Base-by-base conservation (phyloP, 1,140 invertebrate species). In the Drosophila persimilis region DNA sequence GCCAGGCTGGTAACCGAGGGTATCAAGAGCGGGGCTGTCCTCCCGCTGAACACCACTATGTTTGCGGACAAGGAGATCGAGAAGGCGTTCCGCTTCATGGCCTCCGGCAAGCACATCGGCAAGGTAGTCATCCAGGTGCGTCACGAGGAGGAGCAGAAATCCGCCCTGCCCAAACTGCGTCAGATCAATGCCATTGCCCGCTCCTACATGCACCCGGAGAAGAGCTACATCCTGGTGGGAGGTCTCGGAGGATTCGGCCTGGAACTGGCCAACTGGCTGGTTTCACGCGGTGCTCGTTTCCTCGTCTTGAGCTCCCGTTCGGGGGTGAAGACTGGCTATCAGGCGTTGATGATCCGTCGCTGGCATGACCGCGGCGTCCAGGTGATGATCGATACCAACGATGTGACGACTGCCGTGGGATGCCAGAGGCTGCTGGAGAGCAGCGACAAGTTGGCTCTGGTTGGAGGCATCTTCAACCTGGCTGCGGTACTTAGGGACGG, bases 211-310 rank as follows among this genome's bases (percentile, higher is more conserved):
- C 94, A 97, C 79, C 95, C 97, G 0, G 94, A 95, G 35, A 97
- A 98, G 89, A 95, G 94, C 29, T 99, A 98, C 91, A 93, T 99
- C 7, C 93, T 99, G 20, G 95, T 94, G 66, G 95, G 98, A 50
- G 98, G 98, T 74, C 93, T 99, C 0, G 98, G 98, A 58, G 98
- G 98, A 13, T 98, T 99, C 91, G 98, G 98, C 44, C 92, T 99
- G n/a, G 98, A 99, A 92, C 92, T 99, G 52, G 94, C 95, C 9
- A 94, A 98, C 62, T 99, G 98, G 98, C 92, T 99, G 76, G 94
- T 98, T 6, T 92, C 92, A 24, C 94, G 98, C 43, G 98, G 98
- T 1, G 97, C 96, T 7, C 95, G 93, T 39, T 94, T 95, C 57
- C 92, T 99, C 35, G 93, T 99, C 3, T 92, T 99, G 0, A 98